Evolutionary conservation across 2,888 invertebrate species (phyloP).

Genomic region (Acrobeloides nanus): DNA sequence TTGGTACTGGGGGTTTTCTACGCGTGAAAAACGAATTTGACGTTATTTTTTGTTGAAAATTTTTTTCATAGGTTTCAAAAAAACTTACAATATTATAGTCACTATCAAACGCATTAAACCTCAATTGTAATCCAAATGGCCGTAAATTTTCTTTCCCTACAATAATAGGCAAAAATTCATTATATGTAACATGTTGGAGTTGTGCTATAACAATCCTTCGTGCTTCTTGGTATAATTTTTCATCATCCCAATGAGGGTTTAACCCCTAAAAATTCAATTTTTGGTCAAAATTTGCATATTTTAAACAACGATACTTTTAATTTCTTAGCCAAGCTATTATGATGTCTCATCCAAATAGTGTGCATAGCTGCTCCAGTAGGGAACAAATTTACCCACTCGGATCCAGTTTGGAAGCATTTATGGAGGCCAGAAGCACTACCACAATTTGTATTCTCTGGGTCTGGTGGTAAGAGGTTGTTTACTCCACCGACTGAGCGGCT

Average conservation of each 20-base stretch:
- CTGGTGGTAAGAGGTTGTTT: conserved; percentile 23
- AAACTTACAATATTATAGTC: conserved; percentile 61
- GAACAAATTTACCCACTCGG: conserved; percentile 23
- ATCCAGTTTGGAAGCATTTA: conserved; percentile 29
- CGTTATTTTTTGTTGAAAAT: too few species aligned
- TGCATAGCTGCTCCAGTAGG: conserved; percentile 31
- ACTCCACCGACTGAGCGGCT: conserved; percentile 15
- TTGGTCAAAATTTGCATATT: too few species aligned
- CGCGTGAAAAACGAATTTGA: neutral
- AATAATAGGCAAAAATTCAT: conserved; percentile 52
- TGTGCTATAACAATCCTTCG: conserved; percentile 56
- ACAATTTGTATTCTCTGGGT: conserved; percentile 11
- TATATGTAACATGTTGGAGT: conserved; percentile 61
- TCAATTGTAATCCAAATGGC: conserved; percentile 25
- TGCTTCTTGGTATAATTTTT: conserved; percentile 53
- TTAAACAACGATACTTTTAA: conserved; percentile 21
- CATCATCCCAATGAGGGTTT: conserved; percentile 51
- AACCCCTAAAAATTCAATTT: conserved; percentile 13
- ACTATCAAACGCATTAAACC: conserved; percentile 35
- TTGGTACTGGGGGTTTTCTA: too few species aligned
- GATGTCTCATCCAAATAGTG: conserved; percentile 51
- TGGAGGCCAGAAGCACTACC: conserved; percentile 24
- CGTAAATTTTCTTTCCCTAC: conserved; percentile 42
- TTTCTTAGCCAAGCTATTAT: conserved; percentile 40
- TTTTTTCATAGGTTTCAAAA: neutral